A percentile compares a stretch with the other conserved stretches of the same genome.
These are phyloP conservation scores for Zygaena filipendulae DNA, from an alignment of 2,888 invertebrate species.

Conservation along the genomic window DNA sequence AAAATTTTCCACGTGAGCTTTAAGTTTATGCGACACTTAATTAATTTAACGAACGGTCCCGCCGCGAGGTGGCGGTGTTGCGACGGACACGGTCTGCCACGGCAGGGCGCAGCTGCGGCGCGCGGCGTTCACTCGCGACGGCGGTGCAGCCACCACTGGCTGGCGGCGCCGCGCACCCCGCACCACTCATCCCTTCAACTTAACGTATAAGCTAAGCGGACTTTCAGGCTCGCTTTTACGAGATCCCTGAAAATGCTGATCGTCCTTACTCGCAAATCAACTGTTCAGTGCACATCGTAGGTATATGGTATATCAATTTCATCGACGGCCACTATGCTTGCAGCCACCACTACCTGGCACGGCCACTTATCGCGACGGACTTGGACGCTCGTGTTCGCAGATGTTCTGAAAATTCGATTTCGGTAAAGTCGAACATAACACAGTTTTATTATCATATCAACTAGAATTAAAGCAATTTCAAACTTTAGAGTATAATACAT, in stretches of 20 bases:
- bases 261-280: no score
- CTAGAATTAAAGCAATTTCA: no score
- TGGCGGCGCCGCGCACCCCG: slow-evolving; percentile 34
- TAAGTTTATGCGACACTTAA: slow-evolving; percentile 55
- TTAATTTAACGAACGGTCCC: slow-evolving; percentile 40
- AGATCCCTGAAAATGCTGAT: slow-evolving; percentile 47
- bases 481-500: no score
- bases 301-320: no score
- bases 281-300: no score
- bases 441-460: no score
- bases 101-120: slow-evolving; percentile 19
- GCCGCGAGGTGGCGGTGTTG: slow-evolving; percentile 15
- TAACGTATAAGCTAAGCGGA: slow-evolving; percentile 26
- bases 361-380: no score
- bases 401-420: no score
- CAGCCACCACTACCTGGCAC: no score
- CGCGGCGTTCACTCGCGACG: slow-evolving; percentile 48
- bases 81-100: slow-evolving; percentile 23
- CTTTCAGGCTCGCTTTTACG: slow-evolving; percentile 38
- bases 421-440: no score
- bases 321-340: no score
- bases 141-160: slow-evolving; percentile 53
- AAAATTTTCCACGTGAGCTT: slow-evolving; percentile 33
- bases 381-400: no score
- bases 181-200: slow-evolving; percentile 34